Percentiles rank a stretch among this genome's conserved stretches.
Conservation (phyloP, 2,888 invertebrate genomes). For the Melanchra persicariae region DNA sequence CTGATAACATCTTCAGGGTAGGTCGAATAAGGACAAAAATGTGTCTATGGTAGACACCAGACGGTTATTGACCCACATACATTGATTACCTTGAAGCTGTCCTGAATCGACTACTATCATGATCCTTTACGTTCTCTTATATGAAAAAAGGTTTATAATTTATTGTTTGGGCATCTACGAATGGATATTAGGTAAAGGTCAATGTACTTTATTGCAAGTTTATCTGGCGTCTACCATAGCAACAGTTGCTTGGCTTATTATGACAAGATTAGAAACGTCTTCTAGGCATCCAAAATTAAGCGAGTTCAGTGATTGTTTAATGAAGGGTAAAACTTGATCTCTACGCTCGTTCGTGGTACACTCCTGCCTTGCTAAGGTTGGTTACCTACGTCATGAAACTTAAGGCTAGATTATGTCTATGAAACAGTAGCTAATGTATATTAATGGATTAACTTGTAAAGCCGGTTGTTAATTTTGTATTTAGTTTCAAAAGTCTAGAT, state of each 20-base stretch:
- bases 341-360: constrained; percentile 18
- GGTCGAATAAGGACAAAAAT: background rate
- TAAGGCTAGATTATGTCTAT: constrained; percentile 11
- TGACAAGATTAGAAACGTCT: background rate
- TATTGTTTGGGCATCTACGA: no score
- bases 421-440: constrained; percentile 29
- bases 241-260: background rate
- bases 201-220: no score
- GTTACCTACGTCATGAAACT: constrained; percentile 16
- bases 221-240: no score
- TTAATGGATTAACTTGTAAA: constrained; percentile 30
- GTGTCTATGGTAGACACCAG: no score
- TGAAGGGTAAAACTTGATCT: constrained; percentile 38
- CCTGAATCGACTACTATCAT: no score
- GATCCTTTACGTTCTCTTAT: no score
- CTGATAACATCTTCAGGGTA: constrained; percentile 3
- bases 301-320: constrained; percentile 38
- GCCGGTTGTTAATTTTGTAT: constrained; percentile 18
- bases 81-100: no score
- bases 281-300: constrained; percentile 9
- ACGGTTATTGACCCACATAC: no score
- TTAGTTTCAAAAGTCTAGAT: background rate
- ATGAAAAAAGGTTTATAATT: no score
- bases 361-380: constrained; percentile 9
- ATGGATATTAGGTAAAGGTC: no score